Percentiles rank a stretch among this genome's conserved stretches.
phyloP scores from a whole-genome alignment of 2,888 invertebrate species.

The Phyllotreta striolata region DNA sequence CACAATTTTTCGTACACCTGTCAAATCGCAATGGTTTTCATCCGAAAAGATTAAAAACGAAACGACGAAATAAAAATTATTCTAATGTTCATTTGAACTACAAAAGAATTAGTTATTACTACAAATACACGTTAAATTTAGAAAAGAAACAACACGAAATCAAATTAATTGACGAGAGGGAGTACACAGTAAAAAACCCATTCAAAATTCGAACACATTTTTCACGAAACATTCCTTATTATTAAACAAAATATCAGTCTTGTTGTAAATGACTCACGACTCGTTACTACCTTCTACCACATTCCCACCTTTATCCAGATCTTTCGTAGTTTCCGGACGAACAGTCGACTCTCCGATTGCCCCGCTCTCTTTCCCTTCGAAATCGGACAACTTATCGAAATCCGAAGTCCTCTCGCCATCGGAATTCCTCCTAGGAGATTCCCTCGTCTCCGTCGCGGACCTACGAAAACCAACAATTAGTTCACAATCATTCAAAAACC shows the following conservation, averaged over 20 bases:
- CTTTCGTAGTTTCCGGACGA: slow-evolving; percentile 9
- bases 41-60: too few relatives aligned
- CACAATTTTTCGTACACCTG: too few relatives aligned
- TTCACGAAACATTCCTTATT: too few relatives aligned
- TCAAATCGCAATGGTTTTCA: too few relatives aligned
- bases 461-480: slow-evolving; percentile 2
- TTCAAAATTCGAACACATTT: too few relatives aligned
- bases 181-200: too few relatives aligned
- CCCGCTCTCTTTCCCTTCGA: slow-evolving; percentile 33
- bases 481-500: background rate
- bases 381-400: slow-evolving; percentile 47
- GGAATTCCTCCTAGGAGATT: slow-evolving; percentile 37
- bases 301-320: slow-evolving; percentile 1
- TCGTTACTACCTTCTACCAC: background rate
- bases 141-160: too few relatives aligned
- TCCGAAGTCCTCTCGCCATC: slow-evolving; percentile 46
- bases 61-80: too few relatives aligned
- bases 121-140: too few relatives aligned
- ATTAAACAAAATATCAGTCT: slow-evolving; percentile 17
- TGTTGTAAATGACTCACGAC: slow-evolving; percentile 2
- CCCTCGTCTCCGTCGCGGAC: slow-evolving; percentile 9
- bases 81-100: too few relatives aligned
- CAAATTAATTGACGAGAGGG: too few relatives aligned
- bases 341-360: background rate
- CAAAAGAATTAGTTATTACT: too few relatives aligned